phyloP scores from a whole-genome alignment of 35 echinoderm and acorn worm genomes.

The Amphiura filiformis region DNA sequence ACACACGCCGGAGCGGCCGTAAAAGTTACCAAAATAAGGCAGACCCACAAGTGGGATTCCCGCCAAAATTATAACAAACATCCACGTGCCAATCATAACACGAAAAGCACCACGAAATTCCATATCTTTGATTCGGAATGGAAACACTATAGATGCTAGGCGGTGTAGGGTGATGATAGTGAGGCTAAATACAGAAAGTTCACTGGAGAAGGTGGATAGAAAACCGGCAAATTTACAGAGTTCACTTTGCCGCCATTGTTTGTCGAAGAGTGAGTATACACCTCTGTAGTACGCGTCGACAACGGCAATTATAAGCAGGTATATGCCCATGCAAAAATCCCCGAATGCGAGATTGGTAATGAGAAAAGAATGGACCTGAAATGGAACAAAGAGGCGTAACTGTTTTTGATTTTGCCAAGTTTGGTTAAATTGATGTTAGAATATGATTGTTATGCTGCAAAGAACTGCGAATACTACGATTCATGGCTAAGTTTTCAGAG shows the following conservation, averaged over 20 bases:
- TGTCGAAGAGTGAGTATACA: slow-evolving; percentile 69
- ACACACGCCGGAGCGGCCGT: slow-evolving; percentile 89
- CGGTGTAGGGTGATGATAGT: slow-evolving; percentile 93
- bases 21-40: slow-evolving; percentile 90
- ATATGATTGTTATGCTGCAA: too few relatives aligned
- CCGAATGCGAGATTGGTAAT: slow-evolving; percentile 95
- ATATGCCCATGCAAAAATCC: slow-evolving; percentile 94
- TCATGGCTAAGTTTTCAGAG: too few relatives aligned
- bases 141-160: slow-evolving; percentile 81
- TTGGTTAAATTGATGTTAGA: too few relatives aligned
- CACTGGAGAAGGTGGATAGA: slow-evolving; percentile 95
- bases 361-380: slow-evolving; percentile 95
- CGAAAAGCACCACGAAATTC: slow-evolving; percentile 71
- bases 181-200: slow-evolving; percentile 90
- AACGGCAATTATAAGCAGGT: slow-evolving; percentile 90
- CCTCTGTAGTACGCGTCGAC: slow-evolving; percentile 79
- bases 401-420: too few relatives aligned
- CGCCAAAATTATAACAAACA: slow-evolving; percentile 55
- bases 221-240: slow-evolving; percentile 91
- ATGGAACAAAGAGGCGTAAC: too few relatives aligned
- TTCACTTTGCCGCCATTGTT: slow-evolving; percentile 41
- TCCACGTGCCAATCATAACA: slow-evolving; percentile 79
- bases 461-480: too few relatives aligned
- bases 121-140: slow-evolving; percentile 94
- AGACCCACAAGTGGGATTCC: slow-evolving; percentile 67